A percentile compares a stretch with the other conserved stretches of the same genome.
phyloP scores from a whole-genome alignment of 2,113 vertebrate species.

The Lepus timidus region DNA sequence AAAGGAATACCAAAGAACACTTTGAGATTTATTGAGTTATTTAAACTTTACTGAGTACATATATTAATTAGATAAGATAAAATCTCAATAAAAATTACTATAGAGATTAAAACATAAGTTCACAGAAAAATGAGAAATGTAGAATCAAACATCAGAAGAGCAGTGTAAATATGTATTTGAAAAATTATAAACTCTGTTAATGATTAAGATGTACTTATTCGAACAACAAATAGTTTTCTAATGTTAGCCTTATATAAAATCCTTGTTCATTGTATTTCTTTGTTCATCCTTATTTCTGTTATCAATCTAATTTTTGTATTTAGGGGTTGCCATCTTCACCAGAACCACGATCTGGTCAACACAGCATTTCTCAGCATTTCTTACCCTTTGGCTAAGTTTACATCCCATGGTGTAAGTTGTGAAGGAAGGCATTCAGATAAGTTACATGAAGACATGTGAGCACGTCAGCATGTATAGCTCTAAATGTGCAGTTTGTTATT shows the following conservation, averaged over 20 bases:
- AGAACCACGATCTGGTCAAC: neutral
- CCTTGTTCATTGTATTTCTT: neutral
- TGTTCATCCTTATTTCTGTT: neutral
- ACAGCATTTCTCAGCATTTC: neutral
- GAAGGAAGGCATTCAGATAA: neutral
- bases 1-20: neutral
- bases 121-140: neutral
- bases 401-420: neutral
- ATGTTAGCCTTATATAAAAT: neutral
- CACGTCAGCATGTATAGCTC: neutral
- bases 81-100: constrained; percentile 23
- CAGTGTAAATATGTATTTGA: neutral
- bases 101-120: neutral
- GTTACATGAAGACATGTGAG: neutral
- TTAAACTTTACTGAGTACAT: neutral
- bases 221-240: neutral
- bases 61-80: neutral
- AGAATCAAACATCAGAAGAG: neutral
- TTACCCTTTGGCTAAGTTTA: neutral
- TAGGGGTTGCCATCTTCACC: neutral
- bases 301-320: neutral
- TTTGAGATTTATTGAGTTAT: neutral
- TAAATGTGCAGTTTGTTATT: neutral
- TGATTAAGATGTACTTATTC: neutral
- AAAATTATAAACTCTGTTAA: neutral